Evolutionary conservation across 2,888 invertebrate genomes (phyloP), one percentile per base, ranked within the genome.

Genomic region (Noctua janthina): DNA sequence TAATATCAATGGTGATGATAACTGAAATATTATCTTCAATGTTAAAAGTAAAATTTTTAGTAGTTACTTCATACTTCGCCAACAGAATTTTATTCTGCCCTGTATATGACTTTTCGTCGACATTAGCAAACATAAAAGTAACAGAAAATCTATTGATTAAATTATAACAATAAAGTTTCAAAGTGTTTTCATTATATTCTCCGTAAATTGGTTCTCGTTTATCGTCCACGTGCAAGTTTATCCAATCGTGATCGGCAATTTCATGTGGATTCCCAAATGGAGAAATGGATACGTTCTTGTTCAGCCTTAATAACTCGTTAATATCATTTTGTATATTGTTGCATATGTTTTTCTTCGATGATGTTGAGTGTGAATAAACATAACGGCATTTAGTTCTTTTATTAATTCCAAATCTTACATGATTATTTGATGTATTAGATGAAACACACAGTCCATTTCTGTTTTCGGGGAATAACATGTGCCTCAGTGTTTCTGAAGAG

Each of bases 351-450:
- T 95, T 95, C 66, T 84, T 83, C 29, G 76, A 69, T 15, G 49
- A 17, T 17, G 81, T 82, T 71, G 84, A 74, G 59, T 89, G 82
- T 29, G 85, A 84, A 23, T 94, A 89, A 67, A 87, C 71, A 77
- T 93, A 92, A 83, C 94, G 92, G 90, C 97, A 97, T 88, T 95
- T 97, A 6, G 93, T 91, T 89, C 96, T 94, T 88, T 94, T 94
- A 86, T 97, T 97, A 17, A 92, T 91, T 23, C 97, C 97, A 92
- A 97, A 97, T 83, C 95, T 92, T 49, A 97, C 85, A 29, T 92
- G 86, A 77, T 95, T 93, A 78, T 96, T 92, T 43, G 91, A 91
- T 17, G 90, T 88, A 79, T 94, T 94, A 6, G 94, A 93, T 59
- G 93, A 88, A 17, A 93, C 81, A 90, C 97, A 97, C n/a, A 91